A percentile compares a stretch with the other conserved stretches of the same genome.
Evolutionary conservation across 2,797 vertebrate genomes (phyloP).

Genomic region (Urocyon cinereoargenteus): DNA sequence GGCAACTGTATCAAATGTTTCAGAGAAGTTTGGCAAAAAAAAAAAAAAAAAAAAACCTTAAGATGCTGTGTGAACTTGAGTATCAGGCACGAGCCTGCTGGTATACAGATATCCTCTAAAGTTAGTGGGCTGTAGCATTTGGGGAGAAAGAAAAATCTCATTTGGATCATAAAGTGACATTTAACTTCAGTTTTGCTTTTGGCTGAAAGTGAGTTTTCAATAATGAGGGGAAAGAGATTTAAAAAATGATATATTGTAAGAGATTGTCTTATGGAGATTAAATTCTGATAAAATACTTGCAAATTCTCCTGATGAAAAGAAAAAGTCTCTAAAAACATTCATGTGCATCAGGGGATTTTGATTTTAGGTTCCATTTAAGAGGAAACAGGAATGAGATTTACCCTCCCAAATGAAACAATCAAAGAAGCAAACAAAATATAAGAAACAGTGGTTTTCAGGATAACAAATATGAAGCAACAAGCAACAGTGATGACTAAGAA

Average conservation of each 20-base stretch:
- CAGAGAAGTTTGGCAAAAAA: background rate
- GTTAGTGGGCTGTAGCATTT: background rate
- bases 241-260: background rate
- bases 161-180: background rate
- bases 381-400: background rate
- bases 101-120: background rate
- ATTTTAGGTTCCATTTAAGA: background rate
- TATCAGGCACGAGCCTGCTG: background rate
- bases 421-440: background rate
- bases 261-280: background rate
- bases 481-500: background rate
- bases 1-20: background rate
- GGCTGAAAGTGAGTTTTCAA: background rate
- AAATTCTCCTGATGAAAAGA: background rate
- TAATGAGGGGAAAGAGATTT: background rate
- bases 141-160: background rate
- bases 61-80: background rate
- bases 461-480: background rate
- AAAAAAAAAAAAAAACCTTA: background rate
- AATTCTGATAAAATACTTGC: background rate
- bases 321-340: background rate
- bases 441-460: background rate
- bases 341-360: background rate
- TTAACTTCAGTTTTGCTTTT: background rate
- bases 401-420: background rate